Base-by-base conservation (phyloP, 2,888 invertebrate genomes). In the Chromoteleia sp. region DNA sequence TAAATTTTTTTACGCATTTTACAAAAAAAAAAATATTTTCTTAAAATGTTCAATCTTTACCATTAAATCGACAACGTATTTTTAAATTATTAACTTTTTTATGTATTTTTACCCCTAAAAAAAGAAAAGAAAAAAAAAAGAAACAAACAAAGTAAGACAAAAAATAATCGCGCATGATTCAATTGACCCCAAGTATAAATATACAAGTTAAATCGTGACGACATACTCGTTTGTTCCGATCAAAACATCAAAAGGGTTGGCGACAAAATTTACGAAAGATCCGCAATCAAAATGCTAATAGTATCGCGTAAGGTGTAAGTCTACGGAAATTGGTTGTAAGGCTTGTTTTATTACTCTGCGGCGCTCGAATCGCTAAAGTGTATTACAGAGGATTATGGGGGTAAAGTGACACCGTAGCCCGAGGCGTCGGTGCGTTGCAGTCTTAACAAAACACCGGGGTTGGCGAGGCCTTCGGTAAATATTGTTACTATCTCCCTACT, bases 381-480 rank as follows among this genome's bases (percentile, higher is more conserved):
- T 86, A 91, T 91, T 91, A 91, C 85, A 83, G 83, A 78, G 89
- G 91, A 91, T 91, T 91, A 91, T 85, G 33, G 82, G 86, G 86
- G 89, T 89, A 88, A 89, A 89, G 90, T 88, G 89, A 89, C 88
- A 88, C 88, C 86, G 84, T 86, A 83, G 84, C 87, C 87, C 85
- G 86, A 85, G 88, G 87, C 87, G 61, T 75, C 80, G 76, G 82
- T 84, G 87, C 86, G 77, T 83, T 85, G 85, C 85, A 90, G 91
- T 89, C 91, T 91, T 91, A 88, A 89, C 91, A 91, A 91, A 91
- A 91, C 91, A 91, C 83, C 84, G 83, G 87, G 89, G 88, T 85
- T 86, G 86, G 84, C 83, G 80, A 84, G 85, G 85, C 86, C 89
- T 90, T 91, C 87, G 84, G 90, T 91, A 91, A 91, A 91, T 91